phyloP scores from a whole-genome alignment of 2,113 vertebrate genomes.

The Sphaerodactylus townsendi region DNA sequence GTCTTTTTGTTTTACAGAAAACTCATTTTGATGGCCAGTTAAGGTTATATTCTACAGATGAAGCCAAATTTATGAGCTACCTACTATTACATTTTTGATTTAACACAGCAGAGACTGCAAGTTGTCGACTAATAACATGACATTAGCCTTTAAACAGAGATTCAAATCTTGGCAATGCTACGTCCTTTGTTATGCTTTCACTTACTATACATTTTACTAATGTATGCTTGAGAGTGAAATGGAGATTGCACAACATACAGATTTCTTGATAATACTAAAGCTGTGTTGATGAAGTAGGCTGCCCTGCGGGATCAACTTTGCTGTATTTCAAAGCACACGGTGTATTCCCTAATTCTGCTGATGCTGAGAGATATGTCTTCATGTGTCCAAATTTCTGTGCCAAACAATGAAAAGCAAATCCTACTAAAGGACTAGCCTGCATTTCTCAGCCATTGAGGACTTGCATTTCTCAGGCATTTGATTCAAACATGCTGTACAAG shows the following conservation, averaged over 20 bases:
- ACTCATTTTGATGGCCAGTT: too few relatives aligned
- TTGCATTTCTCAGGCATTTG: background rate
- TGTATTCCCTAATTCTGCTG: slow-evolving; percentile 47
- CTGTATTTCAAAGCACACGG: slow-evolving; percentile 32
- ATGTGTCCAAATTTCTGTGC: slow-evolving; percentile 13
- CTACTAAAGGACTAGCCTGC: background rate
- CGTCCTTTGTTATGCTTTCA: slow-evolving; percentile 30
- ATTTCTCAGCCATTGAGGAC: background rate
- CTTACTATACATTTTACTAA: slow-evolving; percentile 42
- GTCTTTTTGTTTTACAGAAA: too few relatives aligned
- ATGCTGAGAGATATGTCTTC: slow-evolving; percentile 55
- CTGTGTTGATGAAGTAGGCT: slow-evolving; percentile 50
- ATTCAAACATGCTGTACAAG: slow-evolving; percentile 1
- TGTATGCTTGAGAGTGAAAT: slow-evolving; percentile 31
- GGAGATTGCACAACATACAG: slow-evolving; percentile 49
- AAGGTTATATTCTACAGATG: too few relatives aligned
- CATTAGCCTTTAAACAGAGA: slow-evolving; percentile 17
- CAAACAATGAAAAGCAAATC: slow-evolving; percentile 25
- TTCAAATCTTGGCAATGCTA: slow-evolving; percentile 44
- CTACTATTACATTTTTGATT: background rate
- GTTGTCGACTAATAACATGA: background rate
- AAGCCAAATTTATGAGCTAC: background rate
- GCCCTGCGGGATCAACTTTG: slow-evolving; percentile 62
- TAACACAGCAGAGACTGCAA: background rate
- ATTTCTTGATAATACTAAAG: slow-evolving; percentile 43